phyloP scores from a whole-genome alignment of 35 echinoderm and acorn worm genomes.

The Ptychodera flava region DNA sequence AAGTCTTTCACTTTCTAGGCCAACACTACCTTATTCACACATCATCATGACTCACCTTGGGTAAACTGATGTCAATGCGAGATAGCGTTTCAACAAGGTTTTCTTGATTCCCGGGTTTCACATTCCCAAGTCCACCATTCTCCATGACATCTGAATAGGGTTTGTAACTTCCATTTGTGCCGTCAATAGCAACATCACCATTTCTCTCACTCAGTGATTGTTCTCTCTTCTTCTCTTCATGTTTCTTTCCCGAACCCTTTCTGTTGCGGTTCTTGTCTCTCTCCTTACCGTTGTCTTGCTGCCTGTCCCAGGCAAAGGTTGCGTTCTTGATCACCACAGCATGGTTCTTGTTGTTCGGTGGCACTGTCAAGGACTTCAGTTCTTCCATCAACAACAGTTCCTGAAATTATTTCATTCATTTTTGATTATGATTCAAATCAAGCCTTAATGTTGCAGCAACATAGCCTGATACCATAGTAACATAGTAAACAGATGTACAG shows the following conservation, averaged over 20 bases:
- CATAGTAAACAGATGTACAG: background rate
- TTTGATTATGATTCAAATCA: no score
- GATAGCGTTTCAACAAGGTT: no score
- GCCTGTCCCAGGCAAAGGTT: constrained; percentile 83
- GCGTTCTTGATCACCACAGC: constrained; percentile 70
- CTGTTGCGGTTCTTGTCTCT: constrained; percentile 27
- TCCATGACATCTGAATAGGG: no score
- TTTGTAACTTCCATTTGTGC: background rate
- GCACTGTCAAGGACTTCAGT: constrained; percentile 30
- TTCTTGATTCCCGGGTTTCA: no score
- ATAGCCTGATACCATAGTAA: background rate
- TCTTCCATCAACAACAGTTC: constrained; percentile 90
- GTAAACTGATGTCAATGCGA: no score
- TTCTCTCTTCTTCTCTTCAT: background rate
- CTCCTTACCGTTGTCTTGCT: background rate
- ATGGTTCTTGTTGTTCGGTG: constrained; percentile 45
- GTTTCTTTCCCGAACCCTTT: constrained; percentile 25
- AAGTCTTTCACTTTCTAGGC: no score
- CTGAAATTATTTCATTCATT: constrained; percentile 29
- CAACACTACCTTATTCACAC: no score
- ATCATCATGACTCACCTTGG: no score
- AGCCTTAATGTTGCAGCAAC: no score
- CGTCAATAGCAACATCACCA: background rate
- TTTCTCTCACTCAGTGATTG: constrained; percentile 23
- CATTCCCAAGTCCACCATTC: no score